phyloP scores from a whole-genome alignment of 2,113 vertebrate species.

The Notarius quadriscutis region DNA sequence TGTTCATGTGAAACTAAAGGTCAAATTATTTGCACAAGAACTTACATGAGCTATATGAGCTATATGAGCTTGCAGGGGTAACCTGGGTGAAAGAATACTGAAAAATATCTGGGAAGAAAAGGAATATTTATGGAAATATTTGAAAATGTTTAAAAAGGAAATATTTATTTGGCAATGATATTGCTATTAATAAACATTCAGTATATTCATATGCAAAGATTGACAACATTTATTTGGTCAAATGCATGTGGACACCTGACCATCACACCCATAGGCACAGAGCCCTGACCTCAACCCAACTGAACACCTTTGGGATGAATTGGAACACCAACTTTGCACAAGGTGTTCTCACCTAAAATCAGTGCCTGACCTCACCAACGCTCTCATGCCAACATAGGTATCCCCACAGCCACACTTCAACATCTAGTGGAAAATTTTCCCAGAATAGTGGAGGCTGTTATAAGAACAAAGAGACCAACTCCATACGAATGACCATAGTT shows the following conservation, averaged over 20 bases:
- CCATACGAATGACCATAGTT: background rate
- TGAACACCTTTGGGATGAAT: too few species aligned
- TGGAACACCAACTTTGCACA: too few species aligned
- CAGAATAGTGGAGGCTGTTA: background rate
- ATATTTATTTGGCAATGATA: background rate
- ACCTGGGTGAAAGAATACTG: background rate
- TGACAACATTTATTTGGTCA: background rate
- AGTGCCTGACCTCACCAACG: background rate
- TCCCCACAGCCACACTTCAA: background rate
- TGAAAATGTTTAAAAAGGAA: background rate
- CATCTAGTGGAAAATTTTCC: background rate
- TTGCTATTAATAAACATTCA: background rate
- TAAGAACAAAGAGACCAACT: background rate
- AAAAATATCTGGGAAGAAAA: background rate
- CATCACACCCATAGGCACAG: background rate
- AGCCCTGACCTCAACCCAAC: too few species aligned
- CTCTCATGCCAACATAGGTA: background rate
- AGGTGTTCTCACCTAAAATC: too few species aligned
- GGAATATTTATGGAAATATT: background rate
- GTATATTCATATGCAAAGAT: background rate
- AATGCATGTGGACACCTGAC: background rate
- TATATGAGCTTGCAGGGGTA: background rate
- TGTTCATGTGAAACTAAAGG: background rate
- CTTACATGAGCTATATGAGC: background rate
- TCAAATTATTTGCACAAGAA: background rate